A percentile compares a stretch with the other conserved stretches of the same genome.
These are phyloP conservation scores for Zhengitettix transpicula DNA, from an alignment of 2,888 invertebrate species.

Conservation along the genomic window DNA sequence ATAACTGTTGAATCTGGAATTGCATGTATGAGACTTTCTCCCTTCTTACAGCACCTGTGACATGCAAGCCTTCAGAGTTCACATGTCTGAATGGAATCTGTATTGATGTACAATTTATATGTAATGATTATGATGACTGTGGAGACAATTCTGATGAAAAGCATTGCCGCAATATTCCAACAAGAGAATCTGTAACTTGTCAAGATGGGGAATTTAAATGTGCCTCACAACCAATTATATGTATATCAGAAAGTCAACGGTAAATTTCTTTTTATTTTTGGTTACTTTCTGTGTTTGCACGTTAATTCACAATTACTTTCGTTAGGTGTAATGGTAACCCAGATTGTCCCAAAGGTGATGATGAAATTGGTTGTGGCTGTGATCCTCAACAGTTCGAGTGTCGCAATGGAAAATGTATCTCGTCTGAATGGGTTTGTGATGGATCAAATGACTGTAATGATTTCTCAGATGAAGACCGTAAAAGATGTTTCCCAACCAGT, in stretches of 20 bases:
- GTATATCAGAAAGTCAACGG: constrained; percentile 19
- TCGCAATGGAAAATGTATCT: constrained; percentile 40
- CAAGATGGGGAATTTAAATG: constrained; percentile 31
- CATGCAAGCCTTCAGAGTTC: constrained; percentile 31
- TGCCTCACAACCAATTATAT: constrained; percentile 27
- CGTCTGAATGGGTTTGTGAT: constrained; percentile 39
- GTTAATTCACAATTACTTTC: not conserved
- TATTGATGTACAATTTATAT: constrained; percentile 32
- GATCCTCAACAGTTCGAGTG: constrained; percentile 33
- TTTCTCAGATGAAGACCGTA: constrained; percentile 48
- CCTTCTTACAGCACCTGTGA: constrained; percentile 3
- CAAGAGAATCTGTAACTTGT: constrained; percentile 19
- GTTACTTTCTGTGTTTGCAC: not conserved
- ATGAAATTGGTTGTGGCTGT: constrained; percentile 46
- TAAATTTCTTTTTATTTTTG: constrained; percentile 7
- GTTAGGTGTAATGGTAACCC: constrained; percentile 42
- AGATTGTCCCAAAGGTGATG: constrained; percentile 57
- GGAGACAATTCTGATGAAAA: constrained; percentile 15
- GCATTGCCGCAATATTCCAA: constrained; percentile 9
- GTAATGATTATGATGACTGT: constrained; percentile 41
- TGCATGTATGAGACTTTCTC: not conserved
- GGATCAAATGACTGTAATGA: constrained; percentile 49
- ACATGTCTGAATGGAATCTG: constrained; percentile 36
- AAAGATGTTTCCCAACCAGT: constrained; percentile 16
- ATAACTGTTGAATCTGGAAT: not conserved